Conservation (phyloP, 23 tunicate genomes). For the Clavelina lepadiformis region DNA sequence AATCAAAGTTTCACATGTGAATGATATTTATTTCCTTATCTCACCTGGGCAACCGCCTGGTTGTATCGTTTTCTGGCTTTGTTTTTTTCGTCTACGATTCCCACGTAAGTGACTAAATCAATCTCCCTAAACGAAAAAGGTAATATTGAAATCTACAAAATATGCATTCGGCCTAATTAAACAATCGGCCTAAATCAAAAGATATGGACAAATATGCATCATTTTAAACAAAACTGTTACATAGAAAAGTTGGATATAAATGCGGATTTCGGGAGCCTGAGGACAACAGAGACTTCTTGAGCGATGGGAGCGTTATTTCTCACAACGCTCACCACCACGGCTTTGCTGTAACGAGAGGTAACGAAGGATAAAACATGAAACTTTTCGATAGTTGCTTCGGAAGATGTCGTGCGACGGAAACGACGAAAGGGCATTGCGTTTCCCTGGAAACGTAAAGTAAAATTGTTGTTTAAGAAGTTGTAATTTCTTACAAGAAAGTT, state of each 20-base stretch:
- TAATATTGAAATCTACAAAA: neutral
- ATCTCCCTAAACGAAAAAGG: slow-evolving; percentile 31
- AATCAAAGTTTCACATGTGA: neutral
- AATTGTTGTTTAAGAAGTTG: too few relatives aligned
- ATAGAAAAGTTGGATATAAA: slow-evolving; percentile 76
- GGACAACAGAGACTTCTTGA: slow-evolving; percentile 33
- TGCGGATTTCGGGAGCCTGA: slow-evolving; percentile 57
- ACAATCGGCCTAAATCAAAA: neutral
- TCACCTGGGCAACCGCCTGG: slow-evolving; percentile 48
- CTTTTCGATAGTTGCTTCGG: too few relatives aligned
- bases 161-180: too few relatives aligned
- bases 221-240: slow-evolving; percentile 31
- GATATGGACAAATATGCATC: neutral
- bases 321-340: slow-evolving; percentile 27
- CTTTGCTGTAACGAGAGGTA: slow-evolving; percentile 64
- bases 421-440: too few relatives aligned
- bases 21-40: neutral
- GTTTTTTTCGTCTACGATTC: slow-evolving; percentile 50
- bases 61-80: slow-evolving; percentile 41
- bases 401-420: too few relatives aligned
- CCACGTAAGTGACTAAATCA: slow-evolving; percentile 50
- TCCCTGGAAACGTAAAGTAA: too few relatives aligned
- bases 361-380: slow-evolving; percentile 46
- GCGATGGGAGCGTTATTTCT: slow-evolving; percentile 27
- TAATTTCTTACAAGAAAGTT: too few relatives aligned